Conservation (phyloP, 2,113 vertebrate species). For the Tonatia bakeri region DNA sequence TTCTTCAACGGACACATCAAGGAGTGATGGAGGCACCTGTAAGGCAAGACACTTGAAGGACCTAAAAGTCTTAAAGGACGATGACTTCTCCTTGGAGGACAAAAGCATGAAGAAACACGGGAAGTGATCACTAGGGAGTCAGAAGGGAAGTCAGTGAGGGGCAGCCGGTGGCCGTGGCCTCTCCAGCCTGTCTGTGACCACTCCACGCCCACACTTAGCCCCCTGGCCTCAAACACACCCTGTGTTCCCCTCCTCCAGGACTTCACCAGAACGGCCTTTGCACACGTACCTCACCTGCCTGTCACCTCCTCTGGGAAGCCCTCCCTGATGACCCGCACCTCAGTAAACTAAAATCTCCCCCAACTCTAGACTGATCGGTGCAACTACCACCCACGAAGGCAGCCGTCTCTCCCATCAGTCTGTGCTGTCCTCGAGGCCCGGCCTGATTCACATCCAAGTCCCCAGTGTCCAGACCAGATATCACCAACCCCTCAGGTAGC, state of each 20-base stretch:
- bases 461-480: not conserved
- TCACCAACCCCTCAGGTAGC: not conserved
- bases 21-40: not conserved
- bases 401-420: not conserved
- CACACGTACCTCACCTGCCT: not conserved
- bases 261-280: not conserved
- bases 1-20: accelerated
- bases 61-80: not conserved
- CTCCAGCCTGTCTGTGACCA: not conserved
- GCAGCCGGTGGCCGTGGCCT: not conserved
- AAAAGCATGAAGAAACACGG: not conserved
- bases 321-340: not conserved
- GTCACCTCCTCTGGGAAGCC: not conserved
- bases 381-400: accelerated
- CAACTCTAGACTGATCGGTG: not conserved
- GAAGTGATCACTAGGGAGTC: accelerated
- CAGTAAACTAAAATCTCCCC: not conserved
- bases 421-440: accelerated
- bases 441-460: accelerated
- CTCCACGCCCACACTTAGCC: not conserved
- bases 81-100: not conserved
- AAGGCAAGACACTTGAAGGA: not conserved
- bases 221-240: not conserved
- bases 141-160: not conserved
- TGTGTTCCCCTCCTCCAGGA: not conserved